Base-by-base conservation (phyloP, 2,888 invertebrate species). In the Eueremaeus valkanovi region DNA sequence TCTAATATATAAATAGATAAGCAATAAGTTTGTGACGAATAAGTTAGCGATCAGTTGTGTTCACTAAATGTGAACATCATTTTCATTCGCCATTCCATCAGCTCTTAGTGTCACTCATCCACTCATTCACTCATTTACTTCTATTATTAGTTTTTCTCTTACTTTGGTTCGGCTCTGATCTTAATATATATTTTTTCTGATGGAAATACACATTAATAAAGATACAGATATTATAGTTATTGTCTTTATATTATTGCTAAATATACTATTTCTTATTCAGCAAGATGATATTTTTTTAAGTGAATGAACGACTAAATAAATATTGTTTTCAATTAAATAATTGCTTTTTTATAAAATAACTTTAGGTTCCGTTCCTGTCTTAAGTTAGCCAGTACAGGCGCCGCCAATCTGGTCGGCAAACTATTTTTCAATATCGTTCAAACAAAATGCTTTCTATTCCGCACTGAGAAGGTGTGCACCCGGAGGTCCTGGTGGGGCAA, bases 401-500 rank as follows among this genome's bases (percentile, higher is more conserved):
- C 93, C 13, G 92, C 95, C 11, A 92, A 92, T 82, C 88, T 94
- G 84, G 93, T 95, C 74, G 95, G 95, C 3, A 92, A 92, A 81
- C 86, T 96, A 42, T 97, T 94, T 87, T 97, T 97, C 88, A 94
- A 96, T 85, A 87, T 95, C 63, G 90, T 96, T n/a, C 93, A 93
- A 82, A 92, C 93, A 0, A 92, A 93, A 83, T 97, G 97, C 82
- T 96, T 97, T 84, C 88, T 91, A 0, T 85, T 97, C 58, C 91
- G 91, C 81, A 88, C 89, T 1, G 90, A 91, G 79, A 89, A 89
- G 80, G 86, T 89, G 33, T 96, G 96, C 85, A 86, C 87, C 9
- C 87, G 89, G 80, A 86, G 90, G 8, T 89, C 90, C 0, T 92
- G 92, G 90, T 90, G 90, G 89, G 93, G 93, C 0, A 89, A 88